Percentiles rank a stretch among this genome's conserved stretches.
Evolutionary conservation across 2,113 vertebrate genomes (phyloP).

Genomic region (Calyptomena viridis): DNA sequence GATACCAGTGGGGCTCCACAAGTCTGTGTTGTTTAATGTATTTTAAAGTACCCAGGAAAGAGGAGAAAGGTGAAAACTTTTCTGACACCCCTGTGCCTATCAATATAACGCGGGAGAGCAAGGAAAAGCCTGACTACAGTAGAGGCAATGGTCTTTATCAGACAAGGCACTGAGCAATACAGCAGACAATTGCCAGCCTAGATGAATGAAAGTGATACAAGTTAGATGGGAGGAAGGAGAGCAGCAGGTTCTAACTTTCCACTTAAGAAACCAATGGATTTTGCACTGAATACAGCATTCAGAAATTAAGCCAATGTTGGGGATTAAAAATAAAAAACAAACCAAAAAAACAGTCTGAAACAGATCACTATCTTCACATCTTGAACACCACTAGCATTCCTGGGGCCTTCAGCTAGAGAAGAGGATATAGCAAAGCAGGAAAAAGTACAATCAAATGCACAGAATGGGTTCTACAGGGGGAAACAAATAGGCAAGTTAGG

Average conservation of each 20-base stretch:
- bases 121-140: not conserved
- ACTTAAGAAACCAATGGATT: not conserved
- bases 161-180: not conserved
- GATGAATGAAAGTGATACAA: not conserved
- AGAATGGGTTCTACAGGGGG: not conserved
- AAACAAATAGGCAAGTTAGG: not conserved
- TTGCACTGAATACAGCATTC: not conserved
- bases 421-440: not conserved
- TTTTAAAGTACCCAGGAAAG: not conserved
- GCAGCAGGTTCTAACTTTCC: not conserved
- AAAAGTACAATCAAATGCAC: not conserved
- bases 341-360: not conserved
- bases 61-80: not conserved
- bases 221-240: not conserved
- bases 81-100: not conserved
- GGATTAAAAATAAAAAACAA: not conserved
- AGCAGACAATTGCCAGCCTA: not conserved
- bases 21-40: not conserved
- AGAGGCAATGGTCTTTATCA: not conserved
- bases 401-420: not conserved
- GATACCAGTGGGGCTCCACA: not conserved
- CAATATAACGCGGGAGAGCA: not conserved
- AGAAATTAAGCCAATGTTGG: not conserved
- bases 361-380: not conserved
- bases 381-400: not conserved